phyloP scores from a whole-genome alignment of 2,888 invertebrate species.

The Pollenia amentaria region DNA sequence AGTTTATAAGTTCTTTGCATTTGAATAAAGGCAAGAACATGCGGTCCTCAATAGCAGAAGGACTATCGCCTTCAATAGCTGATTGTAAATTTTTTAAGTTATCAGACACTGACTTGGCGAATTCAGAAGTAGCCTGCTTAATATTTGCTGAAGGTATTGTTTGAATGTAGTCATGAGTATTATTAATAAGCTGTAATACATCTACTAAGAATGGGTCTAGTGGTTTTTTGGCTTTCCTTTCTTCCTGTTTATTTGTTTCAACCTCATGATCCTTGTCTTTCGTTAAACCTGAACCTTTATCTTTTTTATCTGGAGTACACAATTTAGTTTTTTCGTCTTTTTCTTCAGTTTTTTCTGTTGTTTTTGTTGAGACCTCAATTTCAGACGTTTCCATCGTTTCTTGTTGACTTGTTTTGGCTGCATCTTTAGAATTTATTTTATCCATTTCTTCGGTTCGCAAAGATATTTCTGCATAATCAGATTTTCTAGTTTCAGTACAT shows the following conservation, averaged over 20 bases:
- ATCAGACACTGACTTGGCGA: constrained; percentile 70
- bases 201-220: neutral
- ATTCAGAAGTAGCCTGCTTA: constrained; percentile 63
- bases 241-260: constrained; percentile 12
- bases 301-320: neutral
- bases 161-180: constrained; percentile 49
- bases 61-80: constrained; percentile 64
- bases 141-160: constrained; percentile 43
- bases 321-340: neutral
- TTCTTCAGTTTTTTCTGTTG: neutral
- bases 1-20: constrained; percentile 76
- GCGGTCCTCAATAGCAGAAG: constrained; percentile 75
- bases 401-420: neutral
- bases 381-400: neutral
- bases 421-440: neutral
- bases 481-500: constrained; percentile 71
- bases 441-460: neutral
- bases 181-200: constrained; percentile 22
- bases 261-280: constrained; percentile 33
- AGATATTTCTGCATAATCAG: neutral
- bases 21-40: constrained; percentile 77
- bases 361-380: neutral
- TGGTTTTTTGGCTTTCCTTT: neutral
- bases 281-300: neutral
- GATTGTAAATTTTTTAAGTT: constrained; percentile 75